Base-by-base conservation (phyloP, 2,888 invertebrate species). In the Hydrotaea cyrtoneurina region DNA sequence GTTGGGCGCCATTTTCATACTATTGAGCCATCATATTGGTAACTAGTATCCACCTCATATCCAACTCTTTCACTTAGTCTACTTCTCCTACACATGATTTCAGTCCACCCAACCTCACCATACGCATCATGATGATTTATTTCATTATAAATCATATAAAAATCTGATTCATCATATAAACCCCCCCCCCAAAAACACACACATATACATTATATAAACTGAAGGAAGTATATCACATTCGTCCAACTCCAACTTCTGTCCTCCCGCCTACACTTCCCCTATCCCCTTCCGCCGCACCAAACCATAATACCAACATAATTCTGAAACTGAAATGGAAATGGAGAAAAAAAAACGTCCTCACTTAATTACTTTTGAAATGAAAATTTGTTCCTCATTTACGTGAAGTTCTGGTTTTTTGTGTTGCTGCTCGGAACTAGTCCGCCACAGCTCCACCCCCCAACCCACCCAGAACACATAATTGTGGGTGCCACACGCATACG, bases 281-380 rank as follows among this genome's bases (percentile, higher is more conserved):
- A 39, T 66, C 21, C 36, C n/a, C n/a, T n/a, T n/a, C n/a, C n/a
- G n/a, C n/a, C 19, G 1, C 66, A 31, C 13, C 15, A n/a, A 64
- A 2, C 64, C 64, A 57, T 3, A 7, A 15, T 31, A 69, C 23
- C 4, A 64, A 73, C 13, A 62, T 8, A 21, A 69, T 62, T 0
- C 21, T 39, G 0, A 62, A 31, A 39, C 10, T 17, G 39, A 64
- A 53, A 76, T 76, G 15, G 59, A 75, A 73, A n/a, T n/a, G n/a
- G n/a, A n/a, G n/a, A n/a, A n/a, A n/a, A n/a, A n/a, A n/a, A n/a
- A 76, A 76, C 39, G 57, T 50, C 26, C 15, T 39, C 15, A 59
- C 79, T 78, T 80, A 83, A 80, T 83, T 83, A 83, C 74, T 53
- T 31, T 69, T 31, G 71, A 83, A 71, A 83, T 78, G 74, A 36